Evolutionary conservation across 2,888 invertebrate species (phyloP), one percentile per base, ranked within the genome.

Genomic region (Ariolimax columbianus): DNA sequence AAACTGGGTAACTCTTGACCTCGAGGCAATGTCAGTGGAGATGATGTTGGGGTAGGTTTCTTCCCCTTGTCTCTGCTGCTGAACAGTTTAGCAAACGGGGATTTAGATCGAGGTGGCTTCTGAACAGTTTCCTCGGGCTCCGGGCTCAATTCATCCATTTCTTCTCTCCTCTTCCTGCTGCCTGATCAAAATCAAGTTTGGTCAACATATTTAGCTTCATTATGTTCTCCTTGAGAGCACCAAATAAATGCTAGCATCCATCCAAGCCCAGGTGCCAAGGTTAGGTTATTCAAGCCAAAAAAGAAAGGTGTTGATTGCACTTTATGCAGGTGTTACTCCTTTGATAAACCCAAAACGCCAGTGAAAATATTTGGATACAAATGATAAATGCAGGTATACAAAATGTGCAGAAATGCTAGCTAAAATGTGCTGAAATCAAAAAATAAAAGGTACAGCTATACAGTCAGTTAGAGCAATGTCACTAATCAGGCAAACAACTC

Each of bases 61-160:
- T 59, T 40, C 3, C 82, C 82, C 55, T 82, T 75, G 38, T 87
- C 87, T 80, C 88, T 89, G 86, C 90, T 91, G 87, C 91, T 88
- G 86, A 92, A 92, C 83, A 92, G 85, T 88, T 89, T 91, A 70
- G 97, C 96, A 96, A 98, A 98, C 88, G 98, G 98, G 92, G 97
- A 97, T 95, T 97, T 97, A 95, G 97, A 97, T 93, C 98, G 96
- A 91, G 97, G 97, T 91, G 97, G 96, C 94, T 96, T 96, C 96
- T 97, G 97, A 92, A 77, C 86, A 77, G 26, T 73, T 33, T 70
- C 72, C 1, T 30, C 23, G 17, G 26, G 38, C 14, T 51, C 55
- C 30, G 85, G 82, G 9, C 82, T 77, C 23, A 81, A 59, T 17
- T 59, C 43, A 26, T 55, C 78, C 14, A 33, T 40, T 14, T 77